Evolutionary conservation across 2,797 vertebrate species (phyloP).

Genomic region (Poeciliopsis presidionis): DNA sequence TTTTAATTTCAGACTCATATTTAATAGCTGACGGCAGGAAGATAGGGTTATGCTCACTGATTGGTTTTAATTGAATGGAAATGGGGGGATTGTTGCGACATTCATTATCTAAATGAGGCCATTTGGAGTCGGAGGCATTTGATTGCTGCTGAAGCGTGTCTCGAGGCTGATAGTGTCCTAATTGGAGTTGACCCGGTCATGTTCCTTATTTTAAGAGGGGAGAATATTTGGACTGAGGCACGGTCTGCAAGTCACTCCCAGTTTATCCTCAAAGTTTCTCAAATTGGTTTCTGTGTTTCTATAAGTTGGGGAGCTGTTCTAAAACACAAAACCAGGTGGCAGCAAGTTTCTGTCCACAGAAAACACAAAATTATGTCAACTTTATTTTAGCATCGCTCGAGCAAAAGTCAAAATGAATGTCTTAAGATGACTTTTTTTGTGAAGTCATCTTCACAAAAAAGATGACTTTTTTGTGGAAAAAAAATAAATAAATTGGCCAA

Average conservation of each 20-base stretch:
- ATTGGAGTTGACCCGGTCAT: slow-evolving; percentile 68
- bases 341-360: slow-evolving; percentile 53
- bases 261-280: slow-evolving; percentile 48
- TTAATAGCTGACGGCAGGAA: slow-evolving; percentile 47
- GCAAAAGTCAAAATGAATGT: not conserved
- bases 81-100: slow-evolving; percentile 57
- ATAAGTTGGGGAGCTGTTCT: slow-evolving; percentile 46
- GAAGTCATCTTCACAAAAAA: no score
- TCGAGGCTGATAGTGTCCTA: slow-evolving; percentile 66
- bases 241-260: slow-evolving; percentile 47
- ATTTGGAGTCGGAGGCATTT: slow-evolving; percentile 66
- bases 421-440: not conserved
- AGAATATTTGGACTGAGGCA: slow-evolving; percentile 42
- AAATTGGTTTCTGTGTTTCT: slow-evolving; percentile 9
- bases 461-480: no score
- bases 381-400: slow-evolving; percentile 15
- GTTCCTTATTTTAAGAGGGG: slow-evolving; percentile 55
- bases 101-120: slow-evolving; percentile 72
- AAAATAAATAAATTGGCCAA: no score
- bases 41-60: slow-evolving; percentile 59
- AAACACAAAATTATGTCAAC: slow-evolving; percentile 39
- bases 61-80: slow-evolving; percentile 69
- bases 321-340: slow-evolving; percentile 68
- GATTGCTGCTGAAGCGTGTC: slow-evolving; percentile 60
- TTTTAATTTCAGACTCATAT: slow-evolving; percentile 53